Base-by-base conservation (phyloP, 2,113 vertebrate species). In the Carollia perspicillata region DNA sequence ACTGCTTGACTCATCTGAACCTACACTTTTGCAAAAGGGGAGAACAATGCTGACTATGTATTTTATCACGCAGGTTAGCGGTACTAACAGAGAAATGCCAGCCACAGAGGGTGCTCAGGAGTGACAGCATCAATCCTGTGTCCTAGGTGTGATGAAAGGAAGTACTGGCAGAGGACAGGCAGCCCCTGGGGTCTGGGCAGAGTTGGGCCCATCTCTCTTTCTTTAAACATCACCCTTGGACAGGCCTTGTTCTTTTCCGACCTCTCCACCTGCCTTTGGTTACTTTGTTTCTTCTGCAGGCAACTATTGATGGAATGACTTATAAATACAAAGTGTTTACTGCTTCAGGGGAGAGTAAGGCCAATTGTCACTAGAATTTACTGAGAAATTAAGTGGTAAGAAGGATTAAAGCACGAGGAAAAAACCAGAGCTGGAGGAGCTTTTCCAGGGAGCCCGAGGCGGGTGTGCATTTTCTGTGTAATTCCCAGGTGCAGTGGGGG, bases 361-460 rank as follows among this genome's bases (percentile, higher is more conserved):
- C 26, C 72, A 95, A 63, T 35, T 95, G 65, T 95, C 97, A 90
- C 84, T 87, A 96, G 93, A 89, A 90, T 90, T 96, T 90, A 80
- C 28, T 78, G 71, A 92, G 42, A 90, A 95, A 86, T 95, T 89
- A 94, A 93, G 71, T 4, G 8, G 42, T 58, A 47, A 69, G n/a
- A 91, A 28, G 40, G 33, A 65, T 37, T 35, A 65, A 72, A 78
- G 81, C 23, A 51, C 78, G 78, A 55, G 68, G 55, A 89, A 94
- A 49, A 44, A 72, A 51, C 2, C 18, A 35, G 77, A n/a, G 14
- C 0, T 0, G n/a, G 3, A 60, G 60, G 2, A 20, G 69, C 22
- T 80, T 16, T 60, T 44, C 13, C 13, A 12, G 78, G 28, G 13
- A 28, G 12, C 12, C 16, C 0, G 35, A 26, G 66, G 77, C 23